phyloP scores from a whole-genome alignment of 2,113 vertebrate species.

The Orientallactaga bullata region DNA sequence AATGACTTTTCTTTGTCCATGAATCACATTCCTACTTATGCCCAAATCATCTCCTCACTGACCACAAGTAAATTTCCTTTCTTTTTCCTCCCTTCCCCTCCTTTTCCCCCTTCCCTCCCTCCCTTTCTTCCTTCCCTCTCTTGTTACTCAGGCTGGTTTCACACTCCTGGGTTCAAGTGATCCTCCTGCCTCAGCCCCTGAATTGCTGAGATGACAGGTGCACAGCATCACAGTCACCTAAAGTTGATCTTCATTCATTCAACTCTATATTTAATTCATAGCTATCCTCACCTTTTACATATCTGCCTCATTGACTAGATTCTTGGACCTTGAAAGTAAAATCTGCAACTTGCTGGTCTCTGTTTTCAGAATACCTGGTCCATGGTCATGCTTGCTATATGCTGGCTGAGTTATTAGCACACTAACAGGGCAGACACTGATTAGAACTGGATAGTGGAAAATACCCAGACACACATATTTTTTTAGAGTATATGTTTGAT shows the following conservation, averaged over 20 bases:
- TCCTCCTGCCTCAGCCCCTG: neutral
- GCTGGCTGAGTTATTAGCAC: constrained; percentile 16
- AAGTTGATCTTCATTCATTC: neutral
- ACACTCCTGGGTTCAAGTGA: neutral
- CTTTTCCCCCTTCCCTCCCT: too few species aligned
- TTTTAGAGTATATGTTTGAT: too few species aligned
- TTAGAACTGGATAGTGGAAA: constrained; percentile 10
- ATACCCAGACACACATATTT: neutral
- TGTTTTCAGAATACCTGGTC: neutral
- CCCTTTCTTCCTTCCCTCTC: too few species aligned
- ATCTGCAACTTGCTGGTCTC: neutral
- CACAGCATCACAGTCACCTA: neutral
- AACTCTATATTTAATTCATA: neutral
- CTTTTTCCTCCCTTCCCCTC: too few species aligned
- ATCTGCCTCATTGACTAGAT: neutral
- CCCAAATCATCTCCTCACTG: neutral
- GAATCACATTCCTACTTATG: neutral
- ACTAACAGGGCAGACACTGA: neutral
- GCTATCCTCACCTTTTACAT: neutral
- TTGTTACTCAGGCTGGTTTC: neutral
- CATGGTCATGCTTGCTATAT: neutral
- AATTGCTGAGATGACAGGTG: neutral
- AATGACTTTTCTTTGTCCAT: neutral
- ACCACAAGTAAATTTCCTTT: neutral
- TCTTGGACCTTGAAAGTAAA: neutral